Percentiles rank a stretch among this genome's conserved stretches.
phyloP scores from a whole-genome alignment of 1,140 invertebrate genomes.

The Rhagoletis pomonella region DNA sequence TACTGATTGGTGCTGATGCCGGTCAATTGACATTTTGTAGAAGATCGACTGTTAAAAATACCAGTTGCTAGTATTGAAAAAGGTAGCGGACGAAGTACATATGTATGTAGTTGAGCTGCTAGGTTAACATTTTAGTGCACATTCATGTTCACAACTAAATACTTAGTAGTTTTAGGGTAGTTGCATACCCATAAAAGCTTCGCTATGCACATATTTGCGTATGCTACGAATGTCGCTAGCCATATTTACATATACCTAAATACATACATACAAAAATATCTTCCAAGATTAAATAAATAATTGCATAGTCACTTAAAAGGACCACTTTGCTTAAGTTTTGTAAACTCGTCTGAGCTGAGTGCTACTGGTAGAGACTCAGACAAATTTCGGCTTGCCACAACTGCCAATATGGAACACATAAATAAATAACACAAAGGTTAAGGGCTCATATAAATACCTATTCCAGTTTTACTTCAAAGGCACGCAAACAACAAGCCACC shows the following conservation, averaged over 20 bases:
- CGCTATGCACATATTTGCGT: no score
- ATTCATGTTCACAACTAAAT: no score
- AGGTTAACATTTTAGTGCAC: no score
- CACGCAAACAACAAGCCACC: neutral
- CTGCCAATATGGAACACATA: neutral
- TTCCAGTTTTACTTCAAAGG: neutral
- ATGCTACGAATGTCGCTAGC: neutral
- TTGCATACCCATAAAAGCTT: no score
- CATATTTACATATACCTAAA: neutral
- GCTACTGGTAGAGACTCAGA: neutral
- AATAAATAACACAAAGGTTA: slow-evolving; percentile 25
- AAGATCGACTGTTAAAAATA: no score
- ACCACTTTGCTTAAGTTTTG: slow-evolving; percentile 14
- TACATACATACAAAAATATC: neutral
- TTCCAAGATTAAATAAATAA: neutral
- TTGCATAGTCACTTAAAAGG: neutral
- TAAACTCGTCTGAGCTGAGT: neutral
- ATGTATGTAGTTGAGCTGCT: no score
- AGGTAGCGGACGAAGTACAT: no score
- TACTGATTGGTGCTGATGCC: no score
- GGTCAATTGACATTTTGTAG: no score
- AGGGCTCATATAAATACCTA: neutral
- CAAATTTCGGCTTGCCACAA: neutral
- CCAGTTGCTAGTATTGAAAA: no score
- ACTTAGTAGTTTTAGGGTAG: no score